Evolutionary conservation across 1,140 invertebrate species (phyloP), one percentile per base, ranked within the genome.

Genomic region (Babylonia areolata): DNA sequence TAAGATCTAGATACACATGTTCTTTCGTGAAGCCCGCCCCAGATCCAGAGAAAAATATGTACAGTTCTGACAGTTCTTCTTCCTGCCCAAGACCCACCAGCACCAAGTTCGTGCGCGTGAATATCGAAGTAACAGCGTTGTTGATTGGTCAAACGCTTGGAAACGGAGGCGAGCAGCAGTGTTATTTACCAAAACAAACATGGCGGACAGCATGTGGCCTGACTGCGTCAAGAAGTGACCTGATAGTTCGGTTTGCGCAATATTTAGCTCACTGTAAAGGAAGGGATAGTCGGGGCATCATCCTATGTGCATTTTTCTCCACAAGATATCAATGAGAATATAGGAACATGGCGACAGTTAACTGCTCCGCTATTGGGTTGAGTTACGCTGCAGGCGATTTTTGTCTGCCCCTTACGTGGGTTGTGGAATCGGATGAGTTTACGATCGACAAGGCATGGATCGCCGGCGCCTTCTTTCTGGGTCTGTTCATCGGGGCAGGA

Each of bases 401-500:
- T 75, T 91, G 91, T 84, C 37, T 91, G 20, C 87, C 89, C 42
- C 71, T 90, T 1, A 80, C 64, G 17, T 37, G 90, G n/a, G 78
- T 85, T 33, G 83, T 86, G 37, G 85, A 89, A 71, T 82, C 87
- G 75, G 86, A 89, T 54, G 75, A 86, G 9, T 90, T 89, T 51
- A 83, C 87, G 3, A 64, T 88, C 12, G 78, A 91, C 75, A 42
- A 79, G 9, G 82, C 40, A 39, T 92, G 91, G 91, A 91, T 92
- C 20, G 90, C 88, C 54, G 90, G 90, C 17, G 91, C 90, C n/a
- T 92, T 92, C 73, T 85, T 89, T 84, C 82, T 92, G 23, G 91
- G 91, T 37, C 81, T 92, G 15, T 23, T 89, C 33, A 33, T 91
- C 31, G 91, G 91, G 54, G 86, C 84, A 23, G 58, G 81, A n/a